Percentiles rank a stretch among this genome's conserved stretches.
Conservation (phyloP, 2,797 vertebrate species). For the Gallirallus australis region DNA sequence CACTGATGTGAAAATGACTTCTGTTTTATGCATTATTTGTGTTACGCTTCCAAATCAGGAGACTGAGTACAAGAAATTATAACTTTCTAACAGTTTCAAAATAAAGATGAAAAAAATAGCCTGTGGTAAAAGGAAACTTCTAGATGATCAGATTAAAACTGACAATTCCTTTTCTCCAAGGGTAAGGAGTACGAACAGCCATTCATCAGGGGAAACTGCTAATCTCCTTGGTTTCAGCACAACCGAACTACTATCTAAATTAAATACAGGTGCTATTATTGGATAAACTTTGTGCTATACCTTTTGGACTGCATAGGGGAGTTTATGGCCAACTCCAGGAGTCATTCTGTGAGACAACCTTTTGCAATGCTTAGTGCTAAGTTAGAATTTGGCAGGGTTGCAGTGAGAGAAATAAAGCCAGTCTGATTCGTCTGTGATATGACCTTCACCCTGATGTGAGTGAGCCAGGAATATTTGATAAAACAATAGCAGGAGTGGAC, state of each 20-base stretch:
- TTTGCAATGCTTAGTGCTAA: neutral
- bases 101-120: neutral
- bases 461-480: neutral
- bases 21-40: neutral
- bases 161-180: constrained; percentile 29
- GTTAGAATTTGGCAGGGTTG: neutral
- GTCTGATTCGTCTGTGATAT: neutral
- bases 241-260: constrained; percentile 21
- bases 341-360: neutral
- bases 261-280: neutral
- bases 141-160: constrained; percentile 23
- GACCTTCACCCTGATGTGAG: neutral
- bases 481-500: neutral
- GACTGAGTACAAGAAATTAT: neutral
- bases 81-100: neutral
- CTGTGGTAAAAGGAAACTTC: neutral
- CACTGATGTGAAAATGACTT: neutral
- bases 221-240: constrained; percentile 12
- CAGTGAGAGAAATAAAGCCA: neutral
- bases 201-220: neutral
- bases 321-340: neutral
- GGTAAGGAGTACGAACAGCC: neutral
- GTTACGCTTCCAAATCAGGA: neutral
- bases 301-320: neutral
- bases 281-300: neutral